phyloP scores from a whole-genome alignment of 2,113 vertebrate genomes.

The Prochilodus magdalenae region DNA sequence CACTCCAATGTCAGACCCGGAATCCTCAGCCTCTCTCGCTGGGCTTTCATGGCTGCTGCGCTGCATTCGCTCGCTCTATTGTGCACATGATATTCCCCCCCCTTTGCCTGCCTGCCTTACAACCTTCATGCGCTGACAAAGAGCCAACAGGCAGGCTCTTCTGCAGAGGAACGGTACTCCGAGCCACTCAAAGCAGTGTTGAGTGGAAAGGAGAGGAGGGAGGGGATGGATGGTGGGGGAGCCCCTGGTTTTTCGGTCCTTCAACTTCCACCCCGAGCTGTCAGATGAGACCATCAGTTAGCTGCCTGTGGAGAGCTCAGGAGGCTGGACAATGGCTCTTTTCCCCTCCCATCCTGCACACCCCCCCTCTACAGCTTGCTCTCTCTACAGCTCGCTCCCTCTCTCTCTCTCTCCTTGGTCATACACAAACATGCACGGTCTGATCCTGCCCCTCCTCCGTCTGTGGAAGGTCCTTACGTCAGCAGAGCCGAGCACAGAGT shows the following conservation, averaged over 20 bases:
- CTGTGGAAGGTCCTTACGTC: conserved; percentile 54
- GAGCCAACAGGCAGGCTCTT: conserved; percentile 76
- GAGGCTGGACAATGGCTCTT: conserved; percentile 75
- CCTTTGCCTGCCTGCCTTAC: conserved; percentile 72
- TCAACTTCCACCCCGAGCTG: conserved; percentile 87
- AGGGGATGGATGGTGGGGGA: too few relatives aligned
- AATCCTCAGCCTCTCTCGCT: conserved; percentile 98
- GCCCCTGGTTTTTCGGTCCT: conserved; percentile 82
- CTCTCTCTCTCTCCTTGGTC: conserved; percentile 21
- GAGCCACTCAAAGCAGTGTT: not conserved
- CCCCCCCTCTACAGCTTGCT: conserved; percentile 14
- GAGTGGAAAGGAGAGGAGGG: conserved; percentile 15
- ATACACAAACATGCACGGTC: conserved; percentile 59
- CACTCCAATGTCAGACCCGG: conserved; percentile 99
- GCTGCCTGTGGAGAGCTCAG: conserved; percentile 69
- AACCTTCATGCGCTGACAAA: conserved; percentile 80
- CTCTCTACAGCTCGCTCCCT: conserved; percentile 49
- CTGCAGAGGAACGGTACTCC: not conserved
- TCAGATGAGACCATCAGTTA: conserved; percentile 79
- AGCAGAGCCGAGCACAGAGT: conserved; percentile 36
- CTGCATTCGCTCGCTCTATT: conserved; percentile 86
- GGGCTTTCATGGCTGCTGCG: conserved; percentile 97
- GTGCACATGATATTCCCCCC: conserved; percentile 90
- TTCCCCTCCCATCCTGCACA: conserved; percentile 60
- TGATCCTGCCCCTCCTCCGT: conserved; percentile 53